Percentiles rank a stretch among this genome's conserved stretches.
Conservation (phyloP, 2,888 invertebrate genomes). For the Sacculina carcini region DNA sequence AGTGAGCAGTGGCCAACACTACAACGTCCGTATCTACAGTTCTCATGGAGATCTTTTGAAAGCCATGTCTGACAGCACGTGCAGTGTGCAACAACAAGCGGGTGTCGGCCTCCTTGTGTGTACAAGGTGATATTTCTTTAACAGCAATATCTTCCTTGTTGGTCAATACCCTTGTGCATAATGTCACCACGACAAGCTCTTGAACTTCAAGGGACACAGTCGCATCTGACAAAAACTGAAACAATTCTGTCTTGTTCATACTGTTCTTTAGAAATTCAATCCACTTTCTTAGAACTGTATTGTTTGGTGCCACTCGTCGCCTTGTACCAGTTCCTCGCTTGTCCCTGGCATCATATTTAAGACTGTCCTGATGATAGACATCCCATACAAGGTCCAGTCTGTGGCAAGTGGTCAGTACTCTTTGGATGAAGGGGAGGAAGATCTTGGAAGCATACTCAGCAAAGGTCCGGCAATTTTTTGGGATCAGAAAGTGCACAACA, state of each 20-base stretch:
- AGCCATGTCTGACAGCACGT: neutral
- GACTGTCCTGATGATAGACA: neutral
- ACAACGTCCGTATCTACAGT: too few relatives aligned
- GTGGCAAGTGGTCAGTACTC: too few relatives aligned
- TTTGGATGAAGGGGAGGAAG: neutral
- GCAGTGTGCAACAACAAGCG: neutral
- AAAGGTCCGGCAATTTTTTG: too few relatives aligned
- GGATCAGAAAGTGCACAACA: neutral
- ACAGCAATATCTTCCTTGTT: constrained; percentile 1
- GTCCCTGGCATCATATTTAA: too few relatives aligned
- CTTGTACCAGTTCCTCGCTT: too few relatives aligned
- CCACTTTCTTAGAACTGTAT: too few relatives aligned
- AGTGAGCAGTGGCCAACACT: too few relatives aligned
- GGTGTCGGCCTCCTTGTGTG: constrained; percentile 5
- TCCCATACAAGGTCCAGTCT: neutral
- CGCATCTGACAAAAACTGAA: neutral
- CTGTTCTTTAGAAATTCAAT: neutral
- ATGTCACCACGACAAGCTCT: constrained; percentile 1
- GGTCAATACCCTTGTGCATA: constrained; percentile 2
- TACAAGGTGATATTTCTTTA: constrained; percentile 4
- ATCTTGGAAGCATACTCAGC: too few relatives aligned
- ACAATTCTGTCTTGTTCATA: neutral
- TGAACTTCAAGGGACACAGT: neutral
- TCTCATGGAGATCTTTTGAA: neutral
- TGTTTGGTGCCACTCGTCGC: too few relatives aligned